A percentile compares a stretch with the other conserved stretches of the same genome.
Conservation (phyloP, 2,888 invertebrate genomes). For the Phortica magna region DNA sequence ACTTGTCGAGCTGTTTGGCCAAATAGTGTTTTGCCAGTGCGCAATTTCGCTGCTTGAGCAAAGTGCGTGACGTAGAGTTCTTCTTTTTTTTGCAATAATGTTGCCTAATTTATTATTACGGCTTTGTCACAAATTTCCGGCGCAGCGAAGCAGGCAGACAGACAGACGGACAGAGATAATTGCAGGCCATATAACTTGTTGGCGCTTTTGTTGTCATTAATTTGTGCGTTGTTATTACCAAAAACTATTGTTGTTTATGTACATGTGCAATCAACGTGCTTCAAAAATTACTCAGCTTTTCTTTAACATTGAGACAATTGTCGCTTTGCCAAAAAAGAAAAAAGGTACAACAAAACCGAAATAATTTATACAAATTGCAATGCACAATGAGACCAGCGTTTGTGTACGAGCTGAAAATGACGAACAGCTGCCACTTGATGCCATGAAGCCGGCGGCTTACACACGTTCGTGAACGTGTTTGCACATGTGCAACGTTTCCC, state of each 20-base stretch:
- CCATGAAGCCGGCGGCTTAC: background rate
- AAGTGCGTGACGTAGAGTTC: background rate
- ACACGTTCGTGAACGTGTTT: conserved; percentile 19
- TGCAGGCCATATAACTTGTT: background rate
- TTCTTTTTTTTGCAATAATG: background rate
- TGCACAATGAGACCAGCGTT: background rate
- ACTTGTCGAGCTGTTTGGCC: conserved; percentile 53
- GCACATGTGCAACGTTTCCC: conserved; percentile 18
- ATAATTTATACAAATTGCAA: too few relatives aligned
- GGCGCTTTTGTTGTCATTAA: background rate
- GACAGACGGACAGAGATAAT: background rate
- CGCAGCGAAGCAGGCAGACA: background rate
- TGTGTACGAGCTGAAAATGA: background rate
- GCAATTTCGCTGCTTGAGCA: background rate
- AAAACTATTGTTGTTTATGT: background rate
- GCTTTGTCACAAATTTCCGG: conserved; percentile 3
- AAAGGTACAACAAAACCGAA: too few relatives aligned
- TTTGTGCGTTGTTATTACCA: too few relatives aligned
- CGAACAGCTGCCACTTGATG: background rate
- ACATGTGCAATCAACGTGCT: background rate
- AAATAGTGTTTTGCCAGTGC: background rate
- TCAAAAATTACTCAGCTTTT: background rate
- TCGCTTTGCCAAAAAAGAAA: too few relatives aligned
- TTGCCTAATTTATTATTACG: conserved; percentile 24
- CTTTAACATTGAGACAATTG: too few relatives aligned